Conservation (phyloP, 2,888 invertebrate species). For the Psylliodes chrysocephalus region DNA sequence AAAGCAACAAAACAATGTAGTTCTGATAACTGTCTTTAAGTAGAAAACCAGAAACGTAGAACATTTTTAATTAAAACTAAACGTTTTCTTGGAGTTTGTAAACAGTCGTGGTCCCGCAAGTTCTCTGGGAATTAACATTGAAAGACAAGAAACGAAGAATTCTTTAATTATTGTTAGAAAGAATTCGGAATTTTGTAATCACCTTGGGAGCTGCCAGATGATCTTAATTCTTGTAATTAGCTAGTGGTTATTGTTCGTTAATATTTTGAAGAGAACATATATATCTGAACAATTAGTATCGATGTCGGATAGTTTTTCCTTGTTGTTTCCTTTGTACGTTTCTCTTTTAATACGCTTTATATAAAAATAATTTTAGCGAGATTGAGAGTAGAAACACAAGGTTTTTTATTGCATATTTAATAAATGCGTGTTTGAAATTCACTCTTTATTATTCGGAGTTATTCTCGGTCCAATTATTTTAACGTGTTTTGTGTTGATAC, state of each 20-base stretch:
- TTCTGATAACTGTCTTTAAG: no score
- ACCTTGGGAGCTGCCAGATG: slow-evolving; percentile 32
- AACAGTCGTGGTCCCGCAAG: slow-evolving; percentile 25
- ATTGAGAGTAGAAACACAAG: no score
- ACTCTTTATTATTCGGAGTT: no score
- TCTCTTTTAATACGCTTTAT: no score
- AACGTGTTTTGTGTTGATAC: no score
- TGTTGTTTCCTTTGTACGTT: slow-evolving; percentile 2
- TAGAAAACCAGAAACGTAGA: background rate
- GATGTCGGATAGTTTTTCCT: background rate
- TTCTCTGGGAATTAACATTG: slow-evolving; percentile 31
- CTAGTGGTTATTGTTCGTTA: slow-evolving; percentile 27
- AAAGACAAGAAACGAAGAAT: slow-evolving; percentile 34
- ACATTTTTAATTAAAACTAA: slow-evolving; percentile 5
- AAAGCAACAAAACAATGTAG: no score
- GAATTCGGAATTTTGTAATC: slow-evolving; percentile 39
- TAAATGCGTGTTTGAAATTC: no score
- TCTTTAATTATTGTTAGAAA: slow-evolving; percentile 39
- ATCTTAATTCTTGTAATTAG: slow-evolving; percentile 29
- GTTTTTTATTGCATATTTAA: no score
- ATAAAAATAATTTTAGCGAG: no score
- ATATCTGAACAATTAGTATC: slow-evolving; percentile 14
- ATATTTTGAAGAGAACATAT: slow-evolving; percentile 22
- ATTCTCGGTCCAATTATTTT: no score
- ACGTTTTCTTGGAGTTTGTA: slow-evolving; percentile 21